A percentile compares a stretch with the other conserved stretches of the same genome.
Conservation (phyloP, 2,113 vertebrate species). For the Arvicanthis niloticus region DNA sequence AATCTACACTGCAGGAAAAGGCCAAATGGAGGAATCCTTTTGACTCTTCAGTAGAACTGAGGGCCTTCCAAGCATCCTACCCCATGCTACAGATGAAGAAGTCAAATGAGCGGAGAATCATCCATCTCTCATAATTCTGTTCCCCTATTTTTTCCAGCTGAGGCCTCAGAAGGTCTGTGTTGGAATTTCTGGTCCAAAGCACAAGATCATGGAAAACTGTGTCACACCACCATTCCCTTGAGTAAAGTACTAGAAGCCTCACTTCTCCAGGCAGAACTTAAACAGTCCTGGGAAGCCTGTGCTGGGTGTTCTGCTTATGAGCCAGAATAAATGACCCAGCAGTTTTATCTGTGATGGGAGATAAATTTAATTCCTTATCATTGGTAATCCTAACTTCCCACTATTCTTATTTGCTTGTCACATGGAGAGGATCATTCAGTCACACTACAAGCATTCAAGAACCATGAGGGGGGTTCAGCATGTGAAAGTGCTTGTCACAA, state of each 20-base stretch:
- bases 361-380: constrained; percentile 24
- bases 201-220: not conserved
- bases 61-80: not conserved
- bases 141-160: no score
- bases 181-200: not conserved
- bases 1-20: not conserved
- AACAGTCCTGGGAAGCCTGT: fast-evolving
- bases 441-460: not conserved
- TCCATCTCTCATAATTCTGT: not conserved
- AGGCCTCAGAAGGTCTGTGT: not conserved
- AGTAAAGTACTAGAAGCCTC: no score
- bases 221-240: fast-evolving
- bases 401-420: not conserved
- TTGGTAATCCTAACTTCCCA: not conserved
- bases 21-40: not conserved
- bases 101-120: no score
- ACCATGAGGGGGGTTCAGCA: not conserved
- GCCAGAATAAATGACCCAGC: not conserved
- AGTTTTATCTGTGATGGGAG: not conserved
- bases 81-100: not conserved
- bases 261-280: not conserved
- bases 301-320: fast-evolving
- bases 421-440: not conserved
- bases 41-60: not conserved
- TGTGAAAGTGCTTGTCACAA: not conserved